phyloP scores from a whole-genome alignment of 2,797 vertebrate species.

The Phyllotis vaccarum region DNA sequence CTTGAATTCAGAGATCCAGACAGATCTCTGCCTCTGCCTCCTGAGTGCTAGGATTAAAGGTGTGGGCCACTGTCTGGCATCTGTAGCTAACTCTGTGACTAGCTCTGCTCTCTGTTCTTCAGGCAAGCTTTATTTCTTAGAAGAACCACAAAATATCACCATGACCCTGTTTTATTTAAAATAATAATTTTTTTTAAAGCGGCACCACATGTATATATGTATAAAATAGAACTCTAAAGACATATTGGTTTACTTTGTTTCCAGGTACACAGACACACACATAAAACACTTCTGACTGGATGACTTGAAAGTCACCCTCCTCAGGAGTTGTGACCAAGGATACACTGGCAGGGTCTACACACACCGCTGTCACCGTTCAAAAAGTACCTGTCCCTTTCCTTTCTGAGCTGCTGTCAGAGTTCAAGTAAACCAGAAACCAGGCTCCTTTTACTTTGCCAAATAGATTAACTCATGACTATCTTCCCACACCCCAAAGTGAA shows the following conservation, averaged over 20 bases:
- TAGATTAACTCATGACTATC: not conserved
- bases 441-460: not conserved
- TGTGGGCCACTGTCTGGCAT: too few relatives aligned
- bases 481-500: not conserved
- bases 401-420: not conserved
- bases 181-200: not conserved
- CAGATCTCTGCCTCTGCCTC: too few relatives aligned
- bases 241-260: not conserved
- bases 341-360: not conserved
- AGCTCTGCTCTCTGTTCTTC: too few relatives aligned
- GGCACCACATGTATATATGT: not conserved
- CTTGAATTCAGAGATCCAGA: too few relatives aligned
- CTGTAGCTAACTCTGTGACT: too few relatives aligned
- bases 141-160: too few relatives aligned
- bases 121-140: too few relatives aligned
- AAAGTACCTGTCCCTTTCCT: not conserved
- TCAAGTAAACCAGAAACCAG: not conserved
- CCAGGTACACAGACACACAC: not conserved
- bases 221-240: not conserved
- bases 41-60: too few relatives aligned
- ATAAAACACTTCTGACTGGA: not conserved
- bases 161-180: not conserved
- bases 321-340: not conserved
- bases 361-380: not conserved
- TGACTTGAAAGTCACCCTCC: not conserved